Conservation (phyloP, 2,797 vertebrate species). For the Notolepis coatsorum region DNA sequence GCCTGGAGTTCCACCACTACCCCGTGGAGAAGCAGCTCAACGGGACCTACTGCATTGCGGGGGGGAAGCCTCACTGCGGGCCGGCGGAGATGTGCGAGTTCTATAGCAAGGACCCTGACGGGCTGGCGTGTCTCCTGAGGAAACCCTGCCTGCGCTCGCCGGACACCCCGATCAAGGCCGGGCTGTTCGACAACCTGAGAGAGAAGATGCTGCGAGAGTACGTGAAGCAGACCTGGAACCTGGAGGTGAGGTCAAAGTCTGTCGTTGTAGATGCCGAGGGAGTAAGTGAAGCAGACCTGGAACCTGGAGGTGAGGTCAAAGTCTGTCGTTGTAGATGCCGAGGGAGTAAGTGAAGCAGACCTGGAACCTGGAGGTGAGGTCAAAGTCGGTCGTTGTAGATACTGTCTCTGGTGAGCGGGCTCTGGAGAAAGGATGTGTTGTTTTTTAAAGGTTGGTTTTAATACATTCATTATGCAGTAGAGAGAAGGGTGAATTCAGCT, state of each 20-base stretch:
- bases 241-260: constrained; percentile 90
- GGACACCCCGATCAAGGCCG: constrained; percentile 78
- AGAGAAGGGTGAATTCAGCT: no score
- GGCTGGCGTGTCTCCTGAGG: constrained; percentile 87
- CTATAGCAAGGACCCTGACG: constrained; percentile 92
- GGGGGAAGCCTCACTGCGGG: constrained; percentile 93
- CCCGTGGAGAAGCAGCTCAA: constrained; percentile 93
- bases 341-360: constrained; percentile 92
- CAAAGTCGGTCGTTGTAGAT: no score
- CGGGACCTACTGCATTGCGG: constrained; percentile 89
- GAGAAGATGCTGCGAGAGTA: constrained; percentile 96
- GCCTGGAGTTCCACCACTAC: constrained; percentile 92
- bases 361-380: constrained; percentile 93
- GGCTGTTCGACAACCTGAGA: constrained; percentile 90
- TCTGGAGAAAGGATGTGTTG: no score
- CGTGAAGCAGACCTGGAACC: constrained; percentile 91
- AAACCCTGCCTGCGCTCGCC: constrained; percentile 90
- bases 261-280: constrained; percentile 93
- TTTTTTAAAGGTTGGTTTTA: no score
- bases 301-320: constrained; percentile 92
- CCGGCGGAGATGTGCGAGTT: constrained; percentile 95
- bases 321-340: constrained; percentile 89
- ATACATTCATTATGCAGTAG: no score
- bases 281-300: constrained; percentile 94
- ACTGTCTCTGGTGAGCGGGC: no score